Evolutionary conservation across 2,113 vertebrate genomes (phyloP), one percentile per base, ranked within the genome.

Genomic region (Anarhynchus alexandrinus): DNA sequence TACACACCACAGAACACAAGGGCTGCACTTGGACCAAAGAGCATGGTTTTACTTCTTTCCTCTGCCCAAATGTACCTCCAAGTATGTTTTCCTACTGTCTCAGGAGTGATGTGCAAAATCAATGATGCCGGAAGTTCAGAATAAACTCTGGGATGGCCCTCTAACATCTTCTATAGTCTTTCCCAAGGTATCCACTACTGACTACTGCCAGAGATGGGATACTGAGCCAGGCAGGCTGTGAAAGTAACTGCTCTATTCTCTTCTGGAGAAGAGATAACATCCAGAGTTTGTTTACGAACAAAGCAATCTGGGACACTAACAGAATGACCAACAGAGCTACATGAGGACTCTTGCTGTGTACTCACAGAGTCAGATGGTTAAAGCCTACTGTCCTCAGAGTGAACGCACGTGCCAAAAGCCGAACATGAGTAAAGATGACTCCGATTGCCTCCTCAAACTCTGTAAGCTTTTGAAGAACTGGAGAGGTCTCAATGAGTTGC

Each of bases 361-460:
- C 99, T 99, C 96, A 99, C 99, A 99, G 98, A 40, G 99, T 99
- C 97, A 99, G 98, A 94, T 99, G 99, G 98, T 99, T 99, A 98
- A 99, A 99, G 97, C 99, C 99, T 36, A 99, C 99, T 18, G 99
- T 99, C 96, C 99, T 99, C 97, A 99, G 94, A 14, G 99, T 99
- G 98, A 99, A 99, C 0, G 99, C 99, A 69, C 99, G 97, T 62
- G 99, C 99, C 72, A 99, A 96, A 43, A 99, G 99, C 16, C 99
- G 98, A 82, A 99, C 99, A 0, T 99, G 99, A 40, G 99, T 99
- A 96, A 99, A 99, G 94, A 99, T 86, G 5, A 99, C 99, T 34
- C 99, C 99, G 49, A 99, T 99, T 25, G 99, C 97, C 2, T 99
- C 98, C 97, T 99, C 99, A 86, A 99, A 99, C 87, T 98, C 98